phyloP scores from a whole-genome alignment of 2,888 invertebrate genomes.

The Limnephilus auricula region DNA sequence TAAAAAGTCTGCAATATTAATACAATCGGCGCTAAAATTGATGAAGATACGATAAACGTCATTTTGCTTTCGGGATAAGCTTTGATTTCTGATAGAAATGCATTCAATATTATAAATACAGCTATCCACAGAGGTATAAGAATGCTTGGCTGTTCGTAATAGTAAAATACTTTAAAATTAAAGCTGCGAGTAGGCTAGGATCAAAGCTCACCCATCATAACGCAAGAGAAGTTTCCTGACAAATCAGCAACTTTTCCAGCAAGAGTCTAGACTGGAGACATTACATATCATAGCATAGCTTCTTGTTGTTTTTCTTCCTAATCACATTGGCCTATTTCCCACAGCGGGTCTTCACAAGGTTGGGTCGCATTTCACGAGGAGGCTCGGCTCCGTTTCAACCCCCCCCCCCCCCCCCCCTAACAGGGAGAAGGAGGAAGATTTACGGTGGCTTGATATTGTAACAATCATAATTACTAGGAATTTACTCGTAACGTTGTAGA shows the following conservation, averaged over 20 bases:
- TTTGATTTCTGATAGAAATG: too few relatives aligned
- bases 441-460: background rate
- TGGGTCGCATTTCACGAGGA: background rate
- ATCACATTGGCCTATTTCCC: background rate
- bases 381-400: background rate
- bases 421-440: background rate
- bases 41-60: too few relatives aligned
- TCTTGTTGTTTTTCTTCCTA: background rate
- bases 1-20: too few relatives aligned
- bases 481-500: too few relatives aligned
- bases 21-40: too few relatives aligned
- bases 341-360: background rate
- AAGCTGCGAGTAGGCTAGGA: background rate
- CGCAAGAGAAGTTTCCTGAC: background rate
- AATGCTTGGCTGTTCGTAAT: too few relatives aligned
- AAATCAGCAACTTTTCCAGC: background rate
- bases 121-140: too few relatives aligned
- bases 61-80: too few relatives aligned
- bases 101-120: too few relatives aligned
- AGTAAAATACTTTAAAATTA: too few relatives aligned
- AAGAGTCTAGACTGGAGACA: background rate
- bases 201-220: background rate
- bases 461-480: background rate
- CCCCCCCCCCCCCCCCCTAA: background rate
- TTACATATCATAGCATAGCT: background rate